Base-by-base conservation (phyloP, 1,140 invertebrate species). In the Rhyzopertha dominica region DNA sequence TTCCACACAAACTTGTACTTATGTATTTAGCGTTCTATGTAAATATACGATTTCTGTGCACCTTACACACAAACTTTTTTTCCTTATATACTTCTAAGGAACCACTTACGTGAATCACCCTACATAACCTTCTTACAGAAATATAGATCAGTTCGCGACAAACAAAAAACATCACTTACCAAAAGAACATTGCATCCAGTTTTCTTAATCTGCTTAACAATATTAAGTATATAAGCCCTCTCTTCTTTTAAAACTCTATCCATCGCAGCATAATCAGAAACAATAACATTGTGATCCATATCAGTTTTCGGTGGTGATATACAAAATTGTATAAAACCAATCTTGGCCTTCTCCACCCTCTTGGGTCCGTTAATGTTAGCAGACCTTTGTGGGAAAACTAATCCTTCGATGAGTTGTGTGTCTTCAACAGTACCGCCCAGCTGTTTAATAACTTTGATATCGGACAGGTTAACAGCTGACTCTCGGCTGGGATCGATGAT, bases 281-380 rank as follows among this genome's bases (percentile, higher is more conserved):
- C 91, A 54, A 99, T 84, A 0, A 99, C 92, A 68, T 85, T 91
- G 71, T 98, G 95, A 65, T 99, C 96, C 95, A 99, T 99, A 76
- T 99, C 95, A 47, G 97, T 98, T 74, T 99, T 99, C 5, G 97
- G 97, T 43, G 97, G 93, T 28, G 96, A 99, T 68, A 99, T 95
- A 68, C 97, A 99, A 67, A 99, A 99, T 67, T 99, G 97, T 56
- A 99, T 99, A 0, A 99, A 79, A 50, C 92, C 97, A 74, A 99
- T 96, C 72, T 97, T 98, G 2, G 95, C 95, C 68, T 98, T 98
- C 66, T 99, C 96, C 49, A 99, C 47, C 77, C 85, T 82, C 53
- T 84, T 90, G 1, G 95, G 92, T 3, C 93, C 95, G 66, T 91
- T 93, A 26, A 88, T 79, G 61, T 93, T 93, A 14, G 89, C 80